Percentiles rank a stretch among this genome's conserved stretches.
Evolutionary conservation across 2,888 invertebrate species (phyloP).

Genomic region (Drosophila mercatorum): DNA sequence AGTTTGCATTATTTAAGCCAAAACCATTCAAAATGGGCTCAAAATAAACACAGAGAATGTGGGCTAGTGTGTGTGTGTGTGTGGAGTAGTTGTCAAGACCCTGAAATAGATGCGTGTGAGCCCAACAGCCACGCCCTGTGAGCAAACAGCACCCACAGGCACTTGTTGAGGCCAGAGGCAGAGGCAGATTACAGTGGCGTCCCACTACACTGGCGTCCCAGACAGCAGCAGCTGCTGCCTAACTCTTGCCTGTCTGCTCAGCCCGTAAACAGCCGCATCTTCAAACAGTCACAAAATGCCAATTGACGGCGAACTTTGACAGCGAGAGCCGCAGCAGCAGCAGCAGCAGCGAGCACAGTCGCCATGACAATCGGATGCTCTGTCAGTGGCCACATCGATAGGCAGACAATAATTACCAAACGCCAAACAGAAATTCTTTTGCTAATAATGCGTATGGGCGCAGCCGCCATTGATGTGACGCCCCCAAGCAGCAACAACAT

Average conservation of each 20-base stretch:
- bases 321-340: constrained; percentile 4
- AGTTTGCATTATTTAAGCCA: constrained; percentile 74
- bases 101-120: constrained; percentile 50
- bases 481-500: background rate
- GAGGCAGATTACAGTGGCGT: constrained; percentile 12
- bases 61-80: background rate
- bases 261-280: background rate
- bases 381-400: constrained; percentile 30
- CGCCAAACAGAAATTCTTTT: constrained; percentile 43
- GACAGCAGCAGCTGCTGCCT: background rate
- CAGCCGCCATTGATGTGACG: constrained; percentile 5
- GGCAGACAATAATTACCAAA: constrained; percentile 47
- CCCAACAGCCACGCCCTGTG: constrained; percentile 30
- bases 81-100: constrained; percentile 17
- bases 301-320: constrained; percentile 65
- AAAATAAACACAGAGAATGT: constrained; percentile 26
- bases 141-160: constrained; percentile 34
- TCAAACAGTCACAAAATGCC: constrained; percentile 19
- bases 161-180: constrained; percentile 28
- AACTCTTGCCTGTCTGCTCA: background rate
- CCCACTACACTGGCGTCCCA: constrained; percentile 16
- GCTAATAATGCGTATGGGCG: constrained; percentile 48
- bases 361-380: constrained; percentile 29
- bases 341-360: background rate
- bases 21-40: constrained; percentile 37